These are phyloP conservation scores for Dendrolimus punctatus DNA, from an alignment of 1,140 invertebrate genomes.

Conservation along the genomic window DNA sequence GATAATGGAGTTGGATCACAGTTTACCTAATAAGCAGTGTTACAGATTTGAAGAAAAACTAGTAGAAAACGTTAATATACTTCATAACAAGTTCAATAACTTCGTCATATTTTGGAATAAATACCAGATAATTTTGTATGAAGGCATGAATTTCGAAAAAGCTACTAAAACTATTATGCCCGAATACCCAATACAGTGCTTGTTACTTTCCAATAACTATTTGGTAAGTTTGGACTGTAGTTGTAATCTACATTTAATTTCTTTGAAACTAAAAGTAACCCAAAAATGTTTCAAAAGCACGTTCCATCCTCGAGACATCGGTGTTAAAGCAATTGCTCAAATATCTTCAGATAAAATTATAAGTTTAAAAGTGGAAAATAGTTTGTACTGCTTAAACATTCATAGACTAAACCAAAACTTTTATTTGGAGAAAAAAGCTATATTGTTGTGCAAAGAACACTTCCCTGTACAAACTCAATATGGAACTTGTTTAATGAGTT, in stretches of 20 bases:
- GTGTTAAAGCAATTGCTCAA: constrained; percentile 17
- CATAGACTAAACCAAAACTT: constrained; percentile 31
- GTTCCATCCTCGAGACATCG: constrained; percentile 26
- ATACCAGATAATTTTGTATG: constrained; percentile 47
- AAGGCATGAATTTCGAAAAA: constrained; percentile 27
- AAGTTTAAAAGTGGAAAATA: constrained; percentile 27
- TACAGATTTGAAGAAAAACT: constrained; percentile 23
- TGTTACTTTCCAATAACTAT: constrained; percentile 33
- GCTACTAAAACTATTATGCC: constrained; percentile 22
- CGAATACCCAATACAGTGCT: constrained; percentile 29
- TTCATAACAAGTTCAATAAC: constrained; percentile 21
- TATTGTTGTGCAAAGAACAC: constrained; percentile 7
- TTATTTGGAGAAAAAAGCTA: constrained; percentile 15
- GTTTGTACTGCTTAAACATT: constrained; percentile 23
- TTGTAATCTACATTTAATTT: constrained; percentile 30
- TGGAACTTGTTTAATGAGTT: constrained; percentile 16
- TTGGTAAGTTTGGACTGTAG: constrained; percentile 36
- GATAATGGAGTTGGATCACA: background rate
- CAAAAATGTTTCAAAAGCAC: constrained; percentile 30
- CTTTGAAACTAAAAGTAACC: constrained; percentile 38
- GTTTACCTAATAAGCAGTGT: constrained; percentile 10
- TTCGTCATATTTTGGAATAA: constrained; percentile 44
- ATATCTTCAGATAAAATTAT: constrained; percentile 18
- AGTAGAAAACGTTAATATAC: constrained; percentile 30
- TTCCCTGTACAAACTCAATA: constrained; percentile 6